Percentiles rank a stretch among this genome's conserved stretches.
Evolutionary conservation across 1,140 invertebrate genomes (phyloP).

Genomic region (Kradibia gibbosae): DNA sequence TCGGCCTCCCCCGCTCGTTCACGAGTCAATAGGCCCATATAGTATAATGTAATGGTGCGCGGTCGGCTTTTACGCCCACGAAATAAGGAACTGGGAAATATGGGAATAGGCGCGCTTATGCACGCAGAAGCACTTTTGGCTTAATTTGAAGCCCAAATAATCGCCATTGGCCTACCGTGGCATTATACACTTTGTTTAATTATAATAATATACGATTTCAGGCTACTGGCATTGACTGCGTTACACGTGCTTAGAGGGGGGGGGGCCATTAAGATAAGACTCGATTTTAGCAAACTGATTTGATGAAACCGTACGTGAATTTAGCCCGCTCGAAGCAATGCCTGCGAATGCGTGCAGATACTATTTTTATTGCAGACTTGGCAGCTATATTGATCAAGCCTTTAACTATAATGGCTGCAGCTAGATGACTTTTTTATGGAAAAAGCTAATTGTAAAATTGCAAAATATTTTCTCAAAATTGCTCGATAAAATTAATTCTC

Average conservation of each 20-base stretch:
- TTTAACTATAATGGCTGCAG: not conserved
- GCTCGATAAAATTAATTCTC: no score
- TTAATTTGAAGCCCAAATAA: constrained; percentile 62
- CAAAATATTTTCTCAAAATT: no score
- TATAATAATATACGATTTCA: not conserved
- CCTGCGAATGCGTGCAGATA: not conserved
- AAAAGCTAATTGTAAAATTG: no score
- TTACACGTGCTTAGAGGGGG: not conserved
- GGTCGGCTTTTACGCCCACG: constrained; percentile 60
- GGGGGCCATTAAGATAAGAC: not conserved
- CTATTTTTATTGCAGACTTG: not conserved
- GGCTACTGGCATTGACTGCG: not conserved
- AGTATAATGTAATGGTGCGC: constrained; percentile 64
- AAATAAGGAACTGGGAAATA: constrained; percentile 54
- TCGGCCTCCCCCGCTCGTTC: constrained; percentile 26
- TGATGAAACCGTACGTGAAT: not conserved
- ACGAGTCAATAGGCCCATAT: constrained; percentile 60
- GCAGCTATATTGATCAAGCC: not conserved
- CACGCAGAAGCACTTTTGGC: constrained; percentile 57
- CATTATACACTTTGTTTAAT: constrained; percentile 18
- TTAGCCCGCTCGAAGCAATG: not conserved
- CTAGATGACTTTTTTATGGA: no score
- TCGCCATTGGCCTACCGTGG: constrained; percentile 17
- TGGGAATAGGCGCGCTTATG: constrained; percentile 50
- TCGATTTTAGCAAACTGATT: not conserved